Percentiles rank a stretch among this genome's conserved stretches.
Evolutionary conservation across 2,888 invertebrate genomes (phyloP).

Genomic region (Elgonia sp.): DNA sequence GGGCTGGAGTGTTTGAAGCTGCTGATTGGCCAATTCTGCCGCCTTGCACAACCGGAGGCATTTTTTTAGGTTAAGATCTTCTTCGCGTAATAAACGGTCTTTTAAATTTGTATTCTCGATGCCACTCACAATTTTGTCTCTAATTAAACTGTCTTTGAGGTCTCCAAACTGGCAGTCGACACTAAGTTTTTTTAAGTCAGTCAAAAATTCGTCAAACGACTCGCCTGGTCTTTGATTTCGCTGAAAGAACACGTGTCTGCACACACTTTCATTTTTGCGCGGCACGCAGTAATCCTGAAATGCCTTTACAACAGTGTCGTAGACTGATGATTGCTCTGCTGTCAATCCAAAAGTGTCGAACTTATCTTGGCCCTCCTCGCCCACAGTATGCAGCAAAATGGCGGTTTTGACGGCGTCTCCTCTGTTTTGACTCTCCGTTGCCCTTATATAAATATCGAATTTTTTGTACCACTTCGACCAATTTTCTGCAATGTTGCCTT

Average conservation of each 20-base stretch:
- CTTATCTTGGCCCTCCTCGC: conserved; percentile 77
- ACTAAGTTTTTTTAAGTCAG: conserved; percentile 76
- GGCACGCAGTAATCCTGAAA: conserved; percentile 73
- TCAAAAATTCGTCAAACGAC: conserved; percentile 77
- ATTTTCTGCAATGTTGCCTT: conserved; percentile 33
- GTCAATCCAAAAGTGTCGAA: conserved; percentile 77
- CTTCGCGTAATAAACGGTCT: conserved; percentile 76
- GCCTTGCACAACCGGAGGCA: conserved; percentile 73
- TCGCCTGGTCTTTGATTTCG: conserved; percentile 72
- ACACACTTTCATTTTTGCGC: conserved; percentile 70
- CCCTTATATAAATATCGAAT: conserved; percentile 60
- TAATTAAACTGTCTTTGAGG: conserved; percentile 27
- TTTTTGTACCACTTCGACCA: conserved; percentile 48
- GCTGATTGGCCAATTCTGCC: conserved; percentile 73
- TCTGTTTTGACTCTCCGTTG: conserved; percentile 75
- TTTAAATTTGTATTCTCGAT: conserved; percentile 76
- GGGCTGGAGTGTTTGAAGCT: conserved; percentile 57
- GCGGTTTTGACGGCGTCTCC: conserved; percentile 74
- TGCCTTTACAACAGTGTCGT: conserved; percentile 66
- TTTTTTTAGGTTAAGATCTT: conserved; percentile 69
- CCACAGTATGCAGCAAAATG: conserved; percentile 79
- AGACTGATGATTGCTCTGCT: neutral
- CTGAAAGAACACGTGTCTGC: conserved; percentile 77
- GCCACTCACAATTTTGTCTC: conserved; percentile 33
- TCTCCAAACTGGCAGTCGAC: conserved; percentile 70